These are phyloP conservation scores for Microcebus lehilahytsara DNA, from an alignment of 2,113 vertebrate genomes.

Conservation along the genomic window DNA sequence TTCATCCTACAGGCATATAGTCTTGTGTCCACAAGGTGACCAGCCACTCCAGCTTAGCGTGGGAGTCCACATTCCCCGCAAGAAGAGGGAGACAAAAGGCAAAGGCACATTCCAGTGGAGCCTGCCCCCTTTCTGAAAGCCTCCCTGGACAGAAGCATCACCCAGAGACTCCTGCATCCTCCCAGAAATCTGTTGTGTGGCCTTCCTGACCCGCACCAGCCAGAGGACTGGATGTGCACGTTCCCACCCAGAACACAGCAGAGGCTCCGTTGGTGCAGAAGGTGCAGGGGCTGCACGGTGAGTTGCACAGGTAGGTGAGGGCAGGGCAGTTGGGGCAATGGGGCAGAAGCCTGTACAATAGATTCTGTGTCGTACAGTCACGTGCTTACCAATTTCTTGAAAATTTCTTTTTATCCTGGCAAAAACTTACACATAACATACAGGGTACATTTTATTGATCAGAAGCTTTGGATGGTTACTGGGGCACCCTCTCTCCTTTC, in stretches of 20 bases:
- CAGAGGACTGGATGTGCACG: not conserved
- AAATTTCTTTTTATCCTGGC: not conserved
- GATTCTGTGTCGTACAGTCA: not conserved
- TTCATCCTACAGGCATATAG: not conserved
- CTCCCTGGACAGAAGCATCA: not conserved
- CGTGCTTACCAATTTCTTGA: not conserved
- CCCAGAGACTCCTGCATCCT: not conserved
- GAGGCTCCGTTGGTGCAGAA: not conserved
- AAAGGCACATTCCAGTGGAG: accelerated
- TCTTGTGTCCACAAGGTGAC: not conserved
- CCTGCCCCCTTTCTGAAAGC: not conserved
- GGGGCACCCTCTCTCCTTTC: not conserved
- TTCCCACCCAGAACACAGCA: not conserved
- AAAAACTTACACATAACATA: not conserved
- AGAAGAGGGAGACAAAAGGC: not conserved
- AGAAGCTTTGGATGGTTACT: not conserved
- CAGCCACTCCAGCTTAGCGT: not conserved
- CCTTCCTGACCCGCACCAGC: too few species aligned
- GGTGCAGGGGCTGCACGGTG: not conserved
- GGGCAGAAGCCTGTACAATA: not conserved
- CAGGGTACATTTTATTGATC: not conserved
- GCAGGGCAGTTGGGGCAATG: not conserved
- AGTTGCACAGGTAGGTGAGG: not conserved
- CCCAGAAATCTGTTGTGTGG: not conserved
- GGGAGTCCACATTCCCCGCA: not conserved